phyloP scores from a whole-genome alignment of 2,113 vertebrate species.

The Osmerus mordax region DNA sequence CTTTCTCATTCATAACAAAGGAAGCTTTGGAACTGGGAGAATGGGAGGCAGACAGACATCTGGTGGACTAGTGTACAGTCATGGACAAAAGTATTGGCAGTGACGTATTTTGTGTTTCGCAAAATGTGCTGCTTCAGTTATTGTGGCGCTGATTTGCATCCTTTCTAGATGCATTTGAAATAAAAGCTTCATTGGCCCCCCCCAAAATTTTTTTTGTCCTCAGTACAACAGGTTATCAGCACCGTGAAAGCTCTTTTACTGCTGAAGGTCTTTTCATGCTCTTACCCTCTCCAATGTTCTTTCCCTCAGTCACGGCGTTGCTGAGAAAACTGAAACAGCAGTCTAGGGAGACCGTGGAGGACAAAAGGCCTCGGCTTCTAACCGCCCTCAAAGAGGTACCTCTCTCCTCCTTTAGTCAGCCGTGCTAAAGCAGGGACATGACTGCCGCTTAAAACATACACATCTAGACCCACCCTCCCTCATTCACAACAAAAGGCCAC shows the following conservation, averaged over 20 bases:
- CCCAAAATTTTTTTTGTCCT: too few species aligned
- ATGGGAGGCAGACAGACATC: not conserved
- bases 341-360: constrained; percentile 96
- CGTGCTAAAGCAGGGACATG: not conserved
- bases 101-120: too few species aligned
- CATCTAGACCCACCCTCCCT: not conserved
- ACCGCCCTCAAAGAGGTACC: constrained; percentile 95
- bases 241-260: too few species aligned
- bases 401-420: not conserved
- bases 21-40: not conserved
- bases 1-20: constrained; percentile 1
- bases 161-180: too few species aligned
- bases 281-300: not conserved
- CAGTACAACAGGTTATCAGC: too few species aligned
- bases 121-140: too few species aligned
- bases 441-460: not conserved
- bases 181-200: too few species aligned
- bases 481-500: not conserved
- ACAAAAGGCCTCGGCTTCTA: constrained; percentile 94
- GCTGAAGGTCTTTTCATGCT: too few species aligned
- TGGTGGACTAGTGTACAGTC: too few species aligned
- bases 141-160: too few species aligned
- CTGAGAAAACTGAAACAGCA: constrained; percentile 98
- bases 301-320: constrained; percentile 87
- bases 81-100: too few species aligned